phyloP scores from a whole-genome alignment of 2,797 vertebrate genomes.

The Platalea minor region DNA sequence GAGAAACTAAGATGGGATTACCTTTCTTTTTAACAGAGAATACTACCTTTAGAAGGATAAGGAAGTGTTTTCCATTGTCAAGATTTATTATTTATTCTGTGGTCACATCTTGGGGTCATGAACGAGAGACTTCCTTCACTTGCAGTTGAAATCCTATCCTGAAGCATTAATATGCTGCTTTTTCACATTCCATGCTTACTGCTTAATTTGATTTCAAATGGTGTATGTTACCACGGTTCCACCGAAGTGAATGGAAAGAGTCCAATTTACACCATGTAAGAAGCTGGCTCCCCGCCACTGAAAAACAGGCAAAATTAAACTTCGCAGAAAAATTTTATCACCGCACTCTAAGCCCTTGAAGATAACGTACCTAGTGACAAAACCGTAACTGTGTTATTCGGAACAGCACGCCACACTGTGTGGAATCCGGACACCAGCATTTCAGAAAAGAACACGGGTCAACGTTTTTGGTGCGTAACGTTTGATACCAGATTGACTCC shows the following conservation, averaged over 20 bases:
- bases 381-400: not conserved
- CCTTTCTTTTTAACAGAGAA: not conserved
- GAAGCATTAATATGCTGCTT: conserved; percentile 4
- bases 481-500: not conserved
- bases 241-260: conserved; percentile 20
- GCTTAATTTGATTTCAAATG: conserved; percentile 59
- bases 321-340: conserved; percentile 25
- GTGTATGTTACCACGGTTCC: conserved; percentile 9
- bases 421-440: not conserved
- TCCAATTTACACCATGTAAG: conserved; percentile 9
- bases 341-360: not conserved
- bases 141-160: conserved; percentile 18
- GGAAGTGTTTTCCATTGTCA: not conserved
- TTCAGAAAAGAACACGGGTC: not conserved
- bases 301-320: conserved; percentile 30
- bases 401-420: not conserved
- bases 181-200: conserved; percentile 43
- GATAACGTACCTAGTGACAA: not conserved
- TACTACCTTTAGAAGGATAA: not conserved
- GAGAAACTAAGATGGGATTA: not conserved
- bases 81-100: conserved; percentile 27
- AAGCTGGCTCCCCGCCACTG: not conserved
- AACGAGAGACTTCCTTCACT: not conserved
- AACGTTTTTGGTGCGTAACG: not conserved
- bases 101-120: not conserved